Base-by-base conservation (phyloP, 2,888 invertebrate species). In the Caenorhabditis wallacei region DNA sequence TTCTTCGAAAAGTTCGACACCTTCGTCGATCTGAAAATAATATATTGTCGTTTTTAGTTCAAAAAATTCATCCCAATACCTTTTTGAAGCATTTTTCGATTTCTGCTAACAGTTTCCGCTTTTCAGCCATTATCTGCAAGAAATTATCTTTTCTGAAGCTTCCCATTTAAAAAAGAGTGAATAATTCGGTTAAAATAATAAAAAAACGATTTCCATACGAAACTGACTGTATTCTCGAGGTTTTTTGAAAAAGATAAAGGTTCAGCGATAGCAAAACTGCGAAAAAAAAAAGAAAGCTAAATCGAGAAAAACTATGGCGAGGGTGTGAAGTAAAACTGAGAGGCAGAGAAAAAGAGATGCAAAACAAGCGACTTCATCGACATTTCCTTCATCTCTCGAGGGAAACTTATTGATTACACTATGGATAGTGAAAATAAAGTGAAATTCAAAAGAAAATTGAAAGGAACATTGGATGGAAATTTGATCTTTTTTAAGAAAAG, bases 51-150 rank as follows among this genome's bases (percentile, higher is more conserved):
- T 10, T 37, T 26, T n/a, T n/a, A n/a, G n/a, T n/a, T 22, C 20
- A n/a, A 8, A 26, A 0, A 4, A 13, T 0, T 8, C 4, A 30
- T 46, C 2, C 10, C n/a, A 11, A 13, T 11, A 90, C 91, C 90
- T 91, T 91, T 78, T 91, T 91, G 85, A 88, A 91, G 57, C 89
- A 89, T 84, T 91, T 91, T 61, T 91, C 91, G 74, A 91, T 91
- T 85, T 91, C 91, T 61, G 83, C 87, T 71, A 91, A 78, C 66
- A 91, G 80, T 86, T 91, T 91, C 46, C 91, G 86, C 81, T 91
- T 91, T 80, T 91, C 91, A 74, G 91, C 69, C 56, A 75, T 75
- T 46, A 2, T 66, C 68, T 53, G 70, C 7, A n/a, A n/a, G n/a
- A 63, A 69, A 56, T 40, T 16, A 16, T 40, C 10, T 26, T 63